Base-by-base conservation (phyloP, 2,113 vertebrate species). In the Tragelaphus scriptus region DNA sequence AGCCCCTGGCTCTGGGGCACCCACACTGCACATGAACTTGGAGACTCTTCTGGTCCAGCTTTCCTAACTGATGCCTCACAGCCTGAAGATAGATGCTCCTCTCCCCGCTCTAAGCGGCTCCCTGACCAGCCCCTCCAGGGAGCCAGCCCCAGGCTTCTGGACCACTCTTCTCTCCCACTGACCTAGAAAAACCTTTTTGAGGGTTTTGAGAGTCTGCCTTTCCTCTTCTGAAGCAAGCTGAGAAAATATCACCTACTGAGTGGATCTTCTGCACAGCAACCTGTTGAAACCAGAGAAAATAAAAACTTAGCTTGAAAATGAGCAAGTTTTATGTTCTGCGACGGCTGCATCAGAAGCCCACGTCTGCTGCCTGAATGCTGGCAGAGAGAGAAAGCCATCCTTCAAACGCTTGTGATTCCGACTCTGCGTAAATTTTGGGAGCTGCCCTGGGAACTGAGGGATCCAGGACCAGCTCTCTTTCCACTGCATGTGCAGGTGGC, bases 221-320 rank as follows among this genome's bases (percentile, higher is more conserved):
- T 82, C n/a, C 59, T 61, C 4, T 94, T 93, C 19, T 40, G 49
- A 92, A 94, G 82, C 85, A 85, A 56, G 71, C 86, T 15, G 61
- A 86, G 79, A 55, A 96, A 77, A 53, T 28, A 26, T 15, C 77
- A 71, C 1, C 0, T 12, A 2, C 40, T 3, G 53, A 94, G 94
- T 44, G 75, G 75, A 63, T 32, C 36, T 56, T 94, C 89, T 40
- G n/a, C 90, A 65, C 28, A 63, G 91, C 61, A 88, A 96, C 91
- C 84, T 97, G 86, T 93, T 96, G 95, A 63, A 97, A 77, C 25
- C 77, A 53, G 91, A 84, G 58, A 55, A 95, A 92, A 92, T 53
- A 85, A 94, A 93, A 94, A 86, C 65, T 92, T 63, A 75, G 65
- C 79, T 97, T 86, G 85, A 55, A 96, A 95, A 96, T 40, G 61